Conservation (phyloP, 2,113 vertebrate genomes). For the Nettapus auritus region DNA sequence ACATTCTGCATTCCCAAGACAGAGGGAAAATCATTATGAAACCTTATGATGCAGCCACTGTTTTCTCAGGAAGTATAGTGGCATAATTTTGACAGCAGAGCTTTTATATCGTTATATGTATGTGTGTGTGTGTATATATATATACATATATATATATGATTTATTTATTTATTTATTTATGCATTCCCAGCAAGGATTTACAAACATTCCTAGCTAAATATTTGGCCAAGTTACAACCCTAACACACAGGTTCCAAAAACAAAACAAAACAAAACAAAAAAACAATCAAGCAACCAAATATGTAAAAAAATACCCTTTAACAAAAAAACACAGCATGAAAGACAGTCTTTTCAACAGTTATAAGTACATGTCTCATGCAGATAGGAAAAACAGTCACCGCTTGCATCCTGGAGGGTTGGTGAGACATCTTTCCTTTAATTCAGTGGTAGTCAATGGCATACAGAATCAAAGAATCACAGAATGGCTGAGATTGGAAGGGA, state of each 20-base stretch:
- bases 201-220: neutral
- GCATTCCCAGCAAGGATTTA: neutral
- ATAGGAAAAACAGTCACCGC: neutral
- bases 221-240: neutral
- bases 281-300: no score
- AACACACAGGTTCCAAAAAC: neutral
- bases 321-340: neutral
- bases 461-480: neutral
- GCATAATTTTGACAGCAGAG: neutral
- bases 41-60: neutral
- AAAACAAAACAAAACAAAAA: no score
- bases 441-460: neutral
- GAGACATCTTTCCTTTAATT: neutral
- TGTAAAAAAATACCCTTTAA: no score
- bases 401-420: neutral
- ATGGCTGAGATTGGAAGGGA: no score
- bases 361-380: neutral
- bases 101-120: neutral
- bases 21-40: constrained; percentile 3
- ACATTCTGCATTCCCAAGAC: constrained; percentile 27
- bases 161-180: neutral
- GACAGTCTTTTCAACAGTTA: neutral
- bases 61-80: neutral
- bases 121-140: neutral
- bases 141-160: no score